Evolutionary conservation across 2,797 vertebrate genomes (phyloP), one percentile per base, ranked within the genome.

Genomic region (Decapterus maruadsi): DNA sequence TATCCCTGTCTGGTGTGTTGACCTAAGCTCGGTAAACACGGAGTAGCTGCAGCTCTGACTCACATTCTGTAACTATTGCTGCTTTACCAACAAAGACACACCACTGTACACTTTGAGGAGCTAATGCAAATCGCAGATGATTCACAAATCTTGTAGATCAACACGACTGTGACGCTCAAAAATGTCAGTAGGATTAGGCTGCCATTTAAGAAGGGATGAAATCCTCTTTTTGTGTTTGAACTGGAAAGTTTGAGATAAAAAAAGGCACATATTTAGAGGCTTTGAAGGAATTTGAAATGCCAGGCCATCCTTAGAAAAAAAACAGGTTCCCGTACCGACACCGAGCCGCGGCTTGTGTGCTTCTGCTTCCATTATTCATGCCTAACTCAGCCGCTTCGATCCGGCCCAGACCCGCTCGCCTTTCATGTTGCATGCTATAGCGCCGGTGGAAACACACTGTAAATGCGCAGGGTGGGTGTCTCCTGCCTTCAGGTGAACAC

Each of bases 311-410:
- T 72, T 59, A 42, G 12, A 12, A 42, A 13, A 40, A 38, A 34
- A 34, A 34, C 31, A 4, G 51, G 17, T 57, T 34, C 59, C 6
- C 45, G 4, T 34, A 8, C 71, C 42, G 55, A 89, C 78, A 70
- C 68, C 1, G 11, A 81, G 54, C 69, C 40, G 8, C 3, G 12
- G 71, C 83, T 82, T 66, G 8, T 51, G 77, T 84, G 84, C 82
- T 77, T 68, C 68, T 46, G 62, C 79, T 29, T 93, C 79, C 85
- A 92, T 91, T 88, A 90, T 93, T 93, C 78, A 92, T 92, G 82
- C 14, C 31, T 63, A 45, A 43, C 90, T 87, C 88, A 65, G 73
- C 81, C 29, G 50, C 89, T 83, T 89, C 85, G 81, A 75, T 89
- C 91, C 84, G 14, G 86, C 73, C 19, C 43, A 19, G 68, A 72